phyloP scores from a whole-genome alignment of 2,797 vertebrate species.

The Crax fasciolata region DNA sequence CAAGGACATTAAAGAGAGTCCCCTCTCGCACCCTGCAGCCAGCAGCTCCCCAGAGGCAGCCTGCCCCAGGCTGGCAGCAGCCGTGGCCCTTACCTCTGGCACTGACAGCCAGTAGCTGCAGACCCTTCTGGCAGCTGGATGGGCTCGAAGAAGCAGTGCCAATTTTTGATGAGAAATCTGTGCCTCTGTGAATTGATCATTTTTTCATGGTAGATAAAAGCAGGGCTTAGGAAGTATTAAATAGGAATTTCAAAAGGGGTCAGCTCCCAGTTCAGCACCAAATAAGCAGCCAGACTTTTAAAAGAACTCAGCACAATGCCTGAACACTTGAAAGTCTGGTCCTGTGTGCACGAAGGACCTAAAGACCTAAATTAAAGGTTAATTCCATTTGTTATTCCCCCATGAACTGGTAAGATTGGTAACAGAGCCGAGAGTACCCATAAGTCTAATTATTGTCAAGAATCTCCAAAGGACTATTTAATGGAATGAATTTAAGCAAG shows the following conservation, averaged over 20 bases:
- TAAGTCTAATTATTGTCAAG: slow-evolving; percentile 43
- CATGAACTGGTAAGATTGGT: background rate
- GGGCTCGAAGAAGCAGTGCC: background rate
- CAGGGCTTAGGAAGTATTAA: background rate
- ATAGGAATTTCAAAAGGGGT: background rate
- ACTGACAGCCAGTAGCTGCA: accelerated
- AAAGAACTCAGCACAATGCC: background rate
- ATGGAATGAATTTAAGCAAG: slow-evolving; percentile 28
- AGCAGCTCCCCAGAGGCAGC: background rate
- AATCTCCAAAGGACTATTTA: slow-evolving; percentile 13
- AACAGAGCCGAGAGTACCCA: background rate
- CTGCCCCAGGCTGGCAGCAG: background rate
- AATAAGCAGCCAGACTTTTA: background rate
- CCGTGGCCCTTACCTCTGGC: background rate
- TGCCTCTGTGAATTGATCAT: background rate
- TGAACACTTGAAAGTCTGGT: background rate
- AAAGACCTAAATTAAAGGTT: slow-evolving; percentile 40
- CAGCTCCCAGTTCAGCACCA: background rate
- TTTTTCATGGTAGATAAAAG: background rate
- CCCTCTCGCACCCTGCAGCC: background rate
- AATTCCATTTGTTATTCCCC: slow-evolving; percentile 12
- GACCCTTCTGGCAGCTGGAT: background rate
- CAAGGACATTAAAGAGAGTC: accelerated
- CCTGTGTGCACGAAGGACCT: background rate
- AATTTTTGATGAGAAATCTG: background rate